phyloP scores from a whole-genome alignment of 2,888 invertebrate species.

The Drosophila histrio region DNA sequence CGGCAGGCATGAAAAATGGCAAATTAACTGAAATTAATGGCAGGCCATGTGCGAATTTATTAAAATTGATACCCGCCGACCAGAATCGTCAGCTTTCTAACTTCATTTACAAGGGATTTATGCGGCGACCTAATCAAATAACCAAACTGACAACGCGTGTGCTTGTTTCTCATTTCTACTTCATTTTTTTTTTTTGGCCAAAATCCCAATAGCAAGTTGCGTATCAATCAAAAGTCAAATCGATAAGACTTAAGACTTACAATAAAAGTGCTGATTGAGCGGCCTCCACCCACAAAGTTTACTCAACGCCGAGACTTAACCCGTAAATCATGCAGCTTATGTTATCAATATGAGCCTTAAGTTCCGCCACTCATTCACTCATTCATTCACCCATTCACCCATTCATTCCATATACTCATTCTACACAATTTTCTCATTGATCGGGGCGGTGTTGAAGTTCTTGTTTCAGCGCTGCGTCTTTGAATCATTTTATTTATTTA shows the following conservation, averaged over 20 bases:
- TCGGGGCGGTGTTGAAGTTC: constrained; percentile 52
- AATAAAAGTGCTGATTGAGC: constrained; percentile 47
- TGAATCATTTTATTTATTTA: constrained; percentile 69
- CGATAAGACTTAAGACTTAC: constrained; percentile 67
- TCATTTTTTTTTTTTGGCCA: constrained; percentile 8
- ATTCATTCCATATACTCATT: not conserved
- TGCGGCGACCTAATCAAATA: constrained; percentile 55
- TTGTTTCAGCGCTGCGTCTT: constrained; percentile 44
- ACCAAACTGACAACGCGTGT: constrained; percentile 40
- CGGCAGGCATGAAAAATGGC: constrained; percentile 72
- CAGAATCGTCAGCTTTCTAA: constrained; percentile 59
- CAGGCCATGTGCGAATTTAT: constrained; percentile 71
- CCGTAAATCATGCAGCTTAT: constrained; percentile 67
- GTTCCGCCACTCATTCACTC: constrained; percentile 10
- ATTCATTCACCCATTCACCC: not conserved
- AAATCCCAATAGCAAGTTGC: constrained; percentile 35
- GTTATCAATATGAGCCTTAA: constrained; percentile 76
- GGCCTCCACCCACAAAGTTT: not conserved
- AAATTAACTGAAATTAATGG: constrained; percentile 79
- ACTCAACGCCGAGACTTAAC: not conserved
- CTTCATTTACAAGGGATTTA: constrained; percentile 72
- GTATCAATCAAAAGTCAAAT: constrained; percentile 78
- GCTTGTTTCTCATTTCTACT: not conserved
- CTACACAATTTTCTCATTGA: constrained; percentile 25
- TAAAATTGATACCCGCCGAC: constrained; percentile 73